Evolutionary conservation across 2,113 vertebrate species (phyloP).

Genomic region (Notarius lentiginosus): DNA sequence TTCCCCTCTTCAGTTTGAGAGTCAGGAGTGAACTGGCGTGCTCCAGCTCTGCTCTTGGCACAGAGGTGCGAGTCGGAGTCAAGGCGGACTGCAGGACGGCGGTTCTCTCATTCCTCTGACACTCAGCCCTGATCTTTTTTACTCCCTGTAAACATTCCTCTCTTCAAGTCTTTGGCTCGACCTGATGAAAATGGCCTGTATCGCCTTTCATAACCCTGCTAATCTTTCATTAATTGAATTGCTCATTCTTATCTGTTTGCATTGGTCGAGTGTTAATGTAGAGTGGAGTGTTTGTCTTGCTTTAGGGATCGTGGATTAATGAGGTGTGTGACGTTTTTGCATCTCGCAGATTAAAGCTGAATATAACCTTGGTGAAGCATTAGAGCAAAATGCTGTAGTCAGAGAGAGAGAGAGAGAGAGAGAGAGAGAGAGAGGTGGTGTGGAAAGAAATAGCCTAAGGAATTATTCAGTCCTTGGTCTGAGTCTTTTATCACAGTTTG

Average conservation of each 20-base stretch:
- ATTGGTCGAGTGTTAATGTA: not conserved
- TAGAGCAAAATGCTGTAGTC: not conserved
- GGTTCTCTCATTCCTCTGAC: conserved; percentile 36
- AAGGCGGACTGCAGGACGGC: conserved; percentile 10
- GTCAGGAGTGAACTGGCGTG: conserved; percentile 17
- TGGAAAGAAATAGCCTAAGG: not conserved
- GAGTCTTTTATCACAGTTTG: not conserved
- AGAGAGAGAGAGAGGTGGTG: not conserved
- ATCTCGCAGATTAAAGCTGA: not conserved
- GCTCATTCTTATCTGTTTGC: not conserved
- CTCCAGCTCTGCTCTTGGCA: conserved; percentile 39
- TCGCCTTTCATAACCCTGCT: conserved; percentile 34
- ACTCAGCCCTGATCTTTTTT: conserved; percentile 40
- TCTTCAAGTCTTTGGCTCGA: conserved; percentile 10
- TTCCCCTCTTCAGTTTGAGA: conserved; percentile 2
- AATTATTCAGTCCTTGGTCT: not conserved
- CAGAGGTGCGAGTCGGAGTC: conserved; percentile 27
- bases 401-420: too few species aligned
- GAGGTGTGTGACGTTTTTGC: conserved; percentile 20
- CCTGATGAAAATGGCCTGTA: conserved; percentile 3
- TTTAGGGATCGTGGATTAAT: conserved; percentile 5
- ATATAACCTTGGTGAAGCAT: not conserved
- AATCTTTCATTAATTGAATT: conserved; percentile 42
- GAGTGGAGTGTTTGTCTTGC: not conserved
- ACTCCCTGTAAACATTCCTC: conserved; percentile 45